Percentiles rank a stretch among this genome's conserved stretches.
These are phyloP conservation scores for Phaetusa simplex DNA, from an alignment of 2,113 vertebrate genomes.

Conservation along the genomic window DNA sequence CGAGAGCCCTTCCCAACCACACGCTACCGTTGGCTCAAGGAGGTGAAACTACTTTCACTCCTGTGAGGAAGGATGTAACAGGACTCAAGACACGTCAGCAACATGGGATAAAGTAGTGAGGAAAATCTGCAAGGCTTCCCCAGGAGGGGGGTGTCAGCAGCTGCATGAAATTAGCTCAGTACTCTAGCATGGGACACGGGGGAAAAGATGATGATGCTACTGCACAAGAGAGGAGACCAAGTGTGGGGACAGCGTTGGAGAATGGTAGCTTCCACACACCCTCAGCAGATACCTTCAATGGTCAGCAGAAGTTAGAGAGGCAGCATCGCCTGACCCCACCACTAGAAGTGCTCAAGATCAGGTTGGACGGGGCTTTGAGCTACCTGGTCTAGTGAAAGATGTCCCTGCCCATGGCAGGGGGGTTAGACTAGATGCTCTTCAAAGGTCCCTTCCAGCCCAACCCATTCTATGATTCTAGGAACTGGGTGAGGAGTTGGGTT, in stretches of 20 bases:
- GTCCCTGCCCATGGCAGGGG: background rate
- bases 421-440: background rate
- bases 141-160: fast-evolving
- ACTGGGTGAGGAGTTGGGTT: background rate
- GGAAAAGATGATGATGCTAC: background rate
- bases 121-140: background rate
- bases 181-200: fast-evolving
- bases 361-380: background rate
- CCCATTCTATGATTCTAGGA: background rate
- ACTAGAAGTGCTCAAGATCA: too few species aligned
- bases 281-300: background rate
- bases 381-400: background rate
- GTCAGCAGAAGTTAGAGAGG: background rate
- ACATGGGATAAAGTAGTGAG: background rate
- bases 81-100: background rate
- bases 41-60: background rate
- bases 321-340: background rate
- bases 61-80: background rate
- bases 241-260: background rate
- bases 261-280: background rate
- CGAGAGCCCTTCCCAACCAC: background rate
- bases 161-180: background rate
- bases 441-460: background rate
- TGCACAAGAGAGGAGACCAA: background rate
- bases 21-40: too few species aligned